phyloP scores from a whole-genome alignment of 2,888 invertebrate genomes.

The Nezara viridula region DNA sequence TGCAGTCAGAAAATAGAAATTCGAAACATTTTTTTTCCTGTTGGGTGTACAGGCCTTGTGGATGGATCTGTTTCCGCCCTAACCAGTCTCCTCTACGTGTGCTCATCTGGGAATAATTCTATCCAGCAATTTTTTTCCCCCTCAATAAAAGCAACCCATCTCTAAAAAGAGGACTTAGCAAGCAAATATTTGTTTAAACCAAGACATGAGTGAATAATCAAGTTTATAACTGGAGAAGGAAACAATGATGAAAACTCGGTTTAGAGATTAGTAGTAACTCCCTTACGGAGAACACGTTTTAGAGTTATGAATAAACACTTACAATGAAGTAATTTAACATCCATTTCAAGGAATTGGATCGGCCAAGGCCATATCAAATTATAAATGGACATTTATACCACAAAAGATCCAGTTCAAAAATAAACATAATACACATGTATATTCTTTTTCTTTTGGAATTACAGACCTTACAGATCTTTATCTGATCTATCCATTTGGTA shows the following conservation, averaged over 20 bases:
- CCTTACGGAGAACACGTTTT: neutral
- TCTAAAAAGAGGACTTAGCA: neutral
- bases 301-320: neutral
- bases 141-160: neutral
- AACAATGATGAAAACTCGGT: neutral
- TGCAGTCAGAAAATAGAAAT: no score
- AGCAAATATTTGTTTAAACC: neutral
- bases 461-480: no score
- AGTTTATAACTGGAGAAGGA: neutral
- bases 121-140: no score
- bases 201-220: neutral
- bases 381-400: neutral
- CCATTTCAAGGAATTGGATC: neutral
- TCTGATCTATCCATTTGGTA: no score
- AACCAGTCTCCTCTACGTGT: no score
- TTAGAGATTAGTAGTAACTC: neutral
- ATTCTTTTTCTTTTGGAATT: no score
- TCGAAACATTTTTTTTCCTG: no score
- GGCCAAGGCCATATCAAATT: neutral
- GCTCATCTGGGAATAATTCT: no score
- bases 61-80: no score
- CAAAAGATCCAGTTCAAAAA: no score
- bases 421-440: no score
- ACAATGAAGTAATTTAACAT: slow-evolving; percentile 12
- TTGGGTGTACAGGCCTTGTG: no score